These are phyloP conservation scores for Chiridota heheva DNA, from an alignment of 35 echinoderm and acorn worm genomes.

Conservation along the genomic window DNA sequence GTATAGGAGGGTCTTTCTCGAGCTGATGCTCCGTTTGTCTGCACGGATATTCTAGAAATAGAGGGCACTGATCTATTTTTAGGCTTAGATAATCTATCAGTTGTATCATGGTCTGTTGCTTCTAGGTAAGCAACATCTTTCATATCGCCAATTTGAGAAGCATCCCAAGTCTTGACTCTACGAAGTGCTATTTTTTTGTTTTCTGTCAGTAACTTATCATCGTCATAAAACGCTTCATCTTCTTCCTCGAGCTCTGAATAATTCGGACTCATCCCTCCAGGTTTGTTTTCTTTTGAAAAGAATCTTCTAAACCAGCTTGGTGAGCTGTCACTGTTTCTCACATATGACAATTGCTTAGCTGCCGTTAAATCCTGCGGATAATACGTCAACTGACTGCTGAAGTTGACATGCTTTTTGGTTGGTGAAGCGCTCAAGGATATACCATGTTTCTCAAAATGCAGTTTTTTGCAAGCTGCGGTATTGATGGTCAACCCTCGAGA, in stretches of 20 bases:
- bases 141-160: constrained; percentile 34
- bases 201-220: too few species aligned
- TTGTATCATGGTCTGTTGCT: too few species aligned
- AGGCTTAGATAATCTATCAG: background rate
- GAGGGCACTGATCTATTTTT: background rate
- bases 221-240: constrained; percentile 11
- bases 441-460: too few species aligned
- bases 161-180: constrained; percentile 6
- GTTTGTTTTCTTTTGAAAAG: too few species aligned
- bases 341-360: constrained; percentile 1
- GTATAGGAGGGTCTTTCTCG: too few species aligned
- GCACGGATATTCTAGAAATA: too few species aligned
- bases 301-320: constrained; percentile 45
- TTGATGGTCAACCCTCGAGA: too few species aligned
- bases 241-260: constrained; percentile 13
- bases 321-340: constrained; percentile 35
- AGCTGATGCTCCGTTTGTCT: too few species aligned
- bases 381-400: constrained; percentile 36
- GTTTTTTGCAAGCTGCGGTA: too few species aligned
- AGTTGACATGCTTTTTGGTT: constrained; percentile 44
- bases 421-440: too few species aligned
- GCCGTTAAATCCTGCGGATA: constrained; percentile 3
- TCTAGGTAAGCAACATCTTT: constrained; percentile 42
- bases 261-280: too few species aligned
- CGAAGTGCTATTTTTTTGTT: background rate